Conservation (phyloP, 2,888 invertebrate species). For the Cistogaster globosa region DNA sequence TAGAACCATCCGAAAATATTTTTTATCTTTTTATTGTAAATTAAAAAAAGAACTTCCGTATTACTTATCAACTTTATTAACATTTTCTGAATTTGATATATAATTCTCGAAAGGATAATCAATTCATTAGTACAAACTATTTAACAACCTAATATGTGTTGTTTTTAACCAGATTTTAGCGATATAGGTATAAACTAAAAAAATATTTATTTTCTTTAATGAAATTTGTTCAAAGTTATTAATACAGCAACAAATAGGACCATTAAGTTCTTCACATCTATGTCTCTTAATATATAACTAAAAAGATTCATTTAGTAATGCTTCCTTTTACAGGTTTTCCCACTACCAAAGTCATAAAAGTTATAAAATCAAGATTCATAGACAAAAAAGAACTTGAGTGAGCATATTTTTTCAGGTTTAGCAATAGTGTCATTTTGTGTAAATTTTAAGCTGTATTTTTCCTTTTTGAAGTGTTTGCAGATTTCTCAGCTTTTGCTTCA, state of each 20-base stretch:
- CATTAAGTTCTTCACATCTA: not conserved
- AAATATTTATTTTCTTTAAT: no score
- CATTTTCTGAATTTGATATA: no score
- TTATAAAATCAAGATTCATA: slow-evolving; percentile 49
- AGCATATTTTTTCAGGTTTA: slow-evolving; percentile 35
- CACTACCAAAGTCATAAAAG: slow-evolving; percentile 73
- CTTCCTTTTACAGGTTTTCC: slow-evolving; percentile 73
- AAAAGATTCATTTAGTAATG: slow-evolving; percentile 69
- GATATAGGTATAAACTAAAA: no score
- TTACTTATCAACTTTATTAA: no score
- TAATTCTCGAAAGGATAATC: no score
- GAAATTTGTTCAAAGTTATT: no score
- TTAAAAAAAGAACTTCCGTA: no score
- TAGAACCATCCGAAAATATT: no score
- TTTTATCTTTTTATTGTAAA: no score
- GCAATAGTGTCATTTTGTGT: slow-evolving; percentile 31
- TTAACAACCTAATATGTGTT: no score
- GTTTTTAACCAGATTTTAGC: no score
- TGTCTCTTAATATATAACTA: slow-evolving; percentile 45
- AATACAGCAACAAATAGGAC: not conserved
- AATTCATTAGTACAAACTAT: no score
- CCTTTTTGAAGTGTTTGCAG: not conserved
- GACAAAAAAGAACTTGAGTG: not conserved
- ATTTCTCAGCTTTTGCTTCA: not conserved
- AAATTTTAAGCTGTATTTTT: not conserved